Base-by-base conservation (phyloP, 2,113 vertebrate species). In the Rhizomys pruinosus region DNA sequence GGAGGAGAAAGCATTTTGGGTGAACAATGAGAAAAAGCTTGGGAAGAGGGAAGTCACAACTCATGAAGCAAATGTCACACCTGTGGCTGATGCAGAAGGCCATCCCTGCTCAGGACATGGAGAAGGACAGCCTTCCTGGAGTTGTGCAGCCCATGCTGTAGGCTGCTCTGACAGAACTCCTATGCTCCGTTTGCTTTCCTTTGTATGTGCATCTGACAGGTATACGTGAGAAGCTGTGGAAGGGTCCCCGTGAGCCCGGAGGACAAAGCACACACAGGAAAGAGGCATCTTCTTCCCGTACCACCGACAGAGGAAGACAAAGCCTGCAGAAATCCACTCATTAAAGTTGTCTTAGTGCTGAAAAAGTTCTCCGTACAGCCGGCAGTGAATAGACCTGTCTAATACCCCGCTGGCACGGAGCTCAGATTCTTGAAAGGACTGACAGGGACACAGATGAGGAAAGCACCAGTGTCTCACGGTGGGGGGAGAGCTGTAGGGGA, bases 71-170 rank as follows among this genome's bases (percentile, higher is more conserved):
- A 0, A 37, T 7, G 23, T 37, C 73, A 5, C 25, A 16, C 4
- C 0, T 5, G 0, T 32, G 37, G 32, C 22, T 57, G 27, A 37
- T 3, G 55, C 74, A 68, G 77, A 44, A 92, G 29, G 32, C 13
- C 1, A 6, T 5, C 10, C 52, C 55, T 25, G 47, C 37, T 71
- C 44, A 47, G 73, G 42, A 44, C 15, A 5, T 23, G 72, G 39
- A 27, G 72, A 44, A 23, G 66, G 9, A 66, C 27, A 66, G 25
- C 27, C 23, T 29, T 66, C 63, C 27, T 11, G 71, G 82, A 44
- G 6, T 0, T 11, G 1, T 15, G 8, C 27, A 72, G 37, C 16
- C 47, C 71, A n/a, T 52, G 32, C 23, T 0, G 0, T 29, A 32
- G 0, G 7, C 20, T 10, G 79, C 76, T 19, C 2, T 0, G 1